Conservation (phyloP, 2,888 invertebrate species). For the Nudaria mundana region DNA sequence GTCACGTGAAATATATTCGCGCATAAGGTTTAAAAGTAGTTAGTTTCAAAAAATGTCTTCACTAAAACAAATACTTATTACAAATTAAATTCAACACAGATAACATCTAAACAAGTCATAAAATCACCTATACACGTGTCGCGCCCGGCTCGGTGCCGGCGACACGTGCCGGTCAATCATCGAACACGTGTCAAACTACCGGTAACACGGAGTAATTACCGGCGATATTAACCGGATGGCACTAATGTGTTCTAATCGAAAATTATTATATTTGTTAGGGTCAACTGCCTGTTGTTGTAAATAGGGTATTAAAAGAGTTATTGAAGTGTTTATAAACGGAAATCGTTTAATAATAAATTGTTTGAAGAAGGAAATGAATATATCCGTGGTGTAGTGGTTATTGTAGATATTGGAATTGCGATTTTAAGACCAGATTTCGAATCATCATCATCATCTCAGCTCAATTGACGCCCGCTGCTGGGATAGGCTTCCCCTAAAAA, state of each 20-base stretch:
- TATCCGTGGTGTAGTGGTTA: no score
- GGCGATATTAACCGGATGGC: constrained; percentile 19
- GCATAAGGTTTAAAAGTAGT: no score
- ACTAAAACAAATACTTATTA: neutral
- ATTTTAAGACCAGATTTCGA: no score
- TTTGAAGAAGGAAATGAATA: no score
- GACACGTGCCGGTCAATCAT: constrained; percentile 31
- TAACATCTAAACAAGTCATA: constrained; percentile 20
- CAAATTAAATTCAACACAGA: constrained; percentile 21
- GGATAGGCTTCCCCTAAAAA: no score
- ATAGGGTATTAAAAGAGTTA: constrained; percentile 7
- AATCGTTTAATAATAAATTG: no score
- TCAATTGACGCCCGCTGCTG: no score
- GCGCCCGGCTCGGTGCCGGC: constrained; percentile 20
- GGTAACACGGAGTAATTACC: constrained; percentile 29
- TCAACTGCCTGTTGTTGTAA: constrained; percentile 9
- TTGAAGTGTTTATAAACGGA: neutral
- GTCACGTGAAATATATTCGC: no score
- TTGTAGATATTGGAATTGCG: no score
- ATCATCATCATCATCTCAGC: no score
- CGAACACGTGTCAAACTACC: constrained; percentile 20
- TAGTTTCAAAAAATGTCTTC: no score
- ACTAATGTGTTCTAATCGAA: constrained; percentile 14
- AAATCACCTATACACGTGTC: constrained; percentile 2
- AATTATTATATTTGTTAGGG: constrained; percentile 1